These are phyloP conservation scores for Anhinga anhinga DNA, from an alignment of 2,113 vertebrate species.

Conservation along the genomic window DNA sequence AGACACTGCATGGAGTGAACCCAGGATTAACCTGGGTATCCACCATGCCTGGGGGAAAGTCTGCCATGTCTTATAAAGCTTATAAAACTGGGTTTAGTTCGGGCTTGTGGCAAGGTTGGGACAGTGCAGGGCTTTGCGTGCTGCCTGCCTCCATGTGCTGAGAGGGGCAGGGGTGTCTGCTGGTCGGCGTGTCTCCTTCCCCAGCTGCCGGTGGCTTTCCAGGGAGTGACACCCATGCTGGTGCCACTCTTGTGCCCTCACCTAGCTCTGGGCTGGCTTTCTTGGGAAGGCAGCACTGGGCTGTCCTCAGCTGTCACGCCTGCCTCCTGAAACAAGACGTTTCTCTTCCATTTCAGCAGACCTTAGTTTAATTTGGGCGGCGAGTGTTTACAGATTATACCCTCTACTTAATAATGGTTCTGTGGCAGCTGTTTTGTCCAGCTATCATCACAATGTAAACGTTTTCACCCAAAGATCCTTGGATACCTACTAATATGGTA, in stretches of 20 bases:
- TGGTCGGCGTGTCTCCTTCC: neutral
- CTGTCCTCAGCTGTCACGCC: rapidly evolving
- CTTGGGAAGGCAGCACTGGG: neutral
- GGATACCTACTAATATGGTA: neutral
- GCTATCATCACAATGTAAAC: neutral
- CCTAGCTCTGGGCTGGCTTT: neutral
- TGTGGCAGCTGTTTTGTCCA: conserved; percentile 18
- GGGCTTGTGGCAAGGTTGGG: neutral
- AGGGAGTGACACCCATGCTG: neutral
- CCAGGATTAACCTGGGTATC: neutral
- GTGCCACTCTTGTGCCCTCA: neutral
- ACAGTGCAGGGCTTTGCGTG: neutral
- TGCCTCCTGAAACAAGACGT: neutral
- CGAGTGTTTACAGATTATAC: neutral
- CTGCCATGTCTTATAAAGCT: neutral
- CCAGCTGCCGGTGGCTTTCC: neutral
- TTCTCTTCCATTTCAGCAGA: neutral
- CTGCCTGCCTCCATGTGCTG: neutral
- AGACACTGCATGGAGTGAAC: rapidly evolving
- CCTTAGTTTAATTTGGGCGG: neutral
- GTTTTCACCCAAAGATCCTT: conserved; percentile 14
- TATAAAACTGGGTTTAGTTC: neutral
- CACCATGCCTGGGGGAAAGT: rapidly evolving
- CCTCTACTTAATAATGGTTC: neutral
- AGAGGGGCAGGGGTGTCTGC: neutral